Conservation (phyloP, 1,140 invertebrate genomes). For the Sinonovacula constricta region DNA sequence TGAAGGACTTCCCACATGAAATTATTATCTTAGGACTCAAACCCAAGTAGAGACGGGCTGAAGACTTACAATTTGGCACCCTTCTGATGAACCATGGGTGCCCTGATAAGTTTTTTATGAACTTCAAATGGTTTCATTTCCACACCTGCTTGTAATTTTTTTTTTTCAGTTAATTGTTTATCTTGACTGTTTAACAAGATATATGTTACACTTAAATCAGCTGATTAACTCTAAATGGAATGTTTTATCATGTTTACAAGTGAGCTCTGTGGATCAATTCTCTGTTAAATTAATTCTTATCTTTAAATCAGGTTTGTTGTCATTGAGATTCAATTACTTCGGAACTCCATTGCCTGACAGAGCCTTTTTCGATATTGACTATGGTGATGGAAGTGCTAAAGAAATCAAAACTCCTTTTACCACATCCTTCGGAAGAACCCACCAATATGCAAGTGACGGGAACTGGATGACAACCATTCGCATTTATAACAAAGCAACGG, state of each 20-base stretch:
- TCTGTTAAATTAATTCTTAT: slow-evolving; percentile 1
- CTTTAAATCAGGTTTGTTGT: slow-evolving; percentile 32
- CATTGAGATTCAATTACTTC: slow-evolving; percentile 43
- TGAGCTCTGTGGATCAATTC: too few relatives aligned
- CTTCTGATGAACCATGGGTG: too few relatives aligned
- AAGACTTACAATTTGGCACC: too few relatives aligned
- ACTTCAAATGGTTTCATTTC: too few relatives aligned
- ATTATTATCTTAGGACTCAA: too few relatives aligned
- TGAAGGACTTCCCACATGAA: too few relatives aligned
- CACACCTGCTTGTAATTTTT: not conserved
- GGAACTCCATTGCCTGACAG: slow-evolving; percentile 48
- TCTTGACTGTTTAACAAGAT: not conserved
- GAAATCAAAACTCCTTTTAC: not conserved
- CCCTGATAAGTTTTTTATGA: too few relatives aligned
- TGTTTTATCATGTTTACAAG: too few relatives aligned
- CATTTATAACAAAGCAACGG: slow-evolving; percentile 62
- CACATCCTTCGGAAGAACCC: slow-evolving; percentile 6
- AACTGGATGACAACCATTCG: slow-evolving; percentile 51
- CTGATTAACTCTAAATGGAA: too few relatives aligned
- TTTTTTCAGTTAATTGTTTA: not conserved
- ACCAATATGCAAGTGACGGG: slow-evolving; percentile 56
- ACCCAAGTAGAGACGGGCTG: too few relatives aligned
- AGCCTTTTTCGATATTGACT: slow-evolving; percentile 45
- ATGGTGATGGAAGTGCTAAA: slow-evolving; percentile 52
- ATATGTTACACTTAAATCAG: not conserved